Conservation (phyloP, 2,797 vertebrate genomes). For the Dryobates pubescens region DNA sequence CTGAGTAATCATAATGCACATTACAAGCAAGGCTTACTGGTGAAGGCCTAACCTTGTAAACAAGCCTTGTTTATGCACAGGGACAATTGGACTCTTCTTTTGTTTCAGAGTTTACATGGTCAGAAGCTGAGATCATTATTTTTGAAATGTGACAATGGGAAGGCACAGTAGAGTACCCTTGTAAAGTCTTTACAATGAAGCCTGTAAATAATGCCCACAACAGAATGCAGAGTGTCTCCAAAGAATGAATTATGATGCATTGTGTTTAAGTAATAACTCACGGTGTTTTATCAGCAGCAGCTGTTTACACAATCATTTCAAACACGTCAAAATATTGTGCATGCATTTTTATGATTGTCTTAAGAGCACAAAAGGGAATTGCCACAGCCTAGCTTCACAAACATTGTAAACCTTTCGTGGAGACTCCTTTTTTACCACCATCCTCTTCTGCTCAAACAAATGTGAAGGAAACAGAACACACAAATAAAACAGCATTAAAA, state of each 20-base stretch:
- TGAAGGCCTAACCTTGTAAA: not conserved
- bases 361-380: slow-evolving; percentile 33
- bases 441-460: slow-evolving; percentile 44
- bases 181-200: slow-evolving; percentile 35
- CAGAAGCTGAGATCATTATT: slow-evolving; percentile 38
- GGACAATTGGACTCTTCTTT: slow-evolving; percentile 35
- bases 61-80: not conserved
- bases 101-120: slow-evolving; percentile 37
- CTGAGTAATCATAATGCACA: not conserved
- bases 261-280: slow-evolving; percentile 6
- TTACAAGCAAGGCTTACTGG: not conserved
- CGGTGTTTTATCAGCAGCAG: slow-evolving; percentile 19
- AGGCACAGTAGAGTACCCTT: not conserved
- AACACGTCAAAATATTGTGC: slow-evolving; percentile 17
- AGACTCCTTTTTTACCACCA: slow-evolving; percentile 15
- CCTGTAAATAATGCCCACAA: slow-evolving; percentile 16
- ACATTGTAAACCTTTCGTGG: slow-evolving; percentile 21
- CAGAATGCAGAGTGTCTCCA: not conserved
- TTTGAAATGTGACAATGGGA: slow-evolving; percentile 13
- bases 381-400: not conserved
- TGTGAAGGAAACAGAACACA: slow-evolving; percentile 44
- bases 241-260: slow-evolving; percentile 3
- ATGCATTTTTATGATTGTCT: slow-evolving; percentile 5
- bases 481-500: slow-evolving; percentile 56
- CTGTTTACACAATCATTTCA: slow-evolving; percentile 29